Base-by-base conservation (phyloP, 2,888 invertebrate species). In the Ochropacha duplaris region DNA sequence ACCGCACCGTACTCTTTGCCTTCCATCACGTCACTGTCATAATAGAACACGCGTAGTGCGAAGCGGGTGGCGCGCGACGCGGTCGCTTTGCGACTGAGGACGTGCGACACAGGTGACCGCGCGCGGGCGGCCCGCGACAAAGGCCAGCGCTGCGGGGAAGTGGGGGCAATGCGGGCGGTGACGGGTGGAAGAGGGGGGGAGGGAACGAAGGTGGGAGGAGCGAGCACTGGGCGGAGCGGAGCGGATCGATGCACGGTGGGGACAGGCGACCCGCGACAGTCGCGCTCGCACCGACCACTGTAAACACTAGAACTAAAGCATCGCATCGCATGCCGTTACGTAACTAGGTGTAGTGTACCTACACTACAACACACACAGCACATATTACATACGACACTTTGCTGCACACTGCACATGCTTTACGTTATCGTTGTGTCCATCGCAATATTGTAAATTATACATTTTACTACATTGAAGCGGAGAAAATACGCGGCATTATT, bases 31-130 rank as follows among this genome's bases (percentile, higher is more conserved):
- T 88, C 85, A 86, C 82, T 86, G 87, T 88, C 91, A 90, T 91
- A 87, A 81, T 87, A 86, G 70, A 70, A 76, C 75, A 74, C 83
- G 78, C 80, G 81, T 75, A 74, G 75, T 81, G 83, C 85, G 84
- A 86, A 79, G 88, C 90, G 93, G 81, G 92, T 93, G 78, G 93
- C 93, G 74, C 94, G 94, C 74, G 95, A 94, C 75, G 95, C 94
- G 91, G 90, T 88, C 90, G 88, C 90, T 84, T 81, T 88, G 92
- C 91, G 92, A 92, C 92, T 92, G 92, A 90, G 89, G 83, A 93
- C 94, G 81, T 94, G 90, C 82, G 94, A 92, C 84, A 94, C 93
- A 82, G 94, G 93, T 91, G 92, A 91, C 91, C 90, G 90, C 83
- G 87, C 89, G 90, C 86, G 83, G 93, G 88, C 86, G 81, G 86